Evolutionary conservation across 2,888 invertebrate genomes (phyloP).

Genomic region (Alentia gelatinosa): DNA sequence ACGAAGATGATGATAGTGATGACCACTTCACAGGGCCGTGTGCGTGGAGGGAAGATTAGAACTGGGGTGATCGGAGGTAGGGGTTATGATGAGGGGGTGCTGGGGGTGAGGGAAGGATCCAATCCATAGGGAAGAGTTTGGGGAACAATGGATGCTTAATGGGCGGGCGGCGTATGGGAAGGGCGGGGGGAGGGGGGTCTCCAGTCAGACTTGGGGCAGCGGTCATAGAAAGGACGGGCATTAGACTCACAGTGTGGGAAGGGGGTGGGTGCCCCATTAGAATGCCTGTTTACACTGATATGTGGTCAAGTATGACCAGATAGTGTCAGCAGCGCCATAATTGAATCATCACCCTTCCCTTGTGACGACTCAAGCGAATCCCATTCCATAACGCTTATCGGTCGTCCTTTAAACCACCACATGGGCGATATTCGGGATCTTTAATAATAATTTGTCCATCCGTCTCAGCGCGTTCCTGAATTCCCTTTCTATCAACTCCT

Average conservation of each 20-base stretch:
- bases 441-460: neutral
- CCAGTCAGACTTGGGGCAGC: neutral
- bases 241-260: neutral
- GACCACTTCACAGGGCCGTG: neutral
- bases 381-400: slow-evolving; percentile 2
- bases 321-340: neutral
- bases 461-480: neutral
- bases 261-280: neutral
- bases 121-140: too few relatives aligned
- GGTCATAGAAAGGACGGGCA: neutral
- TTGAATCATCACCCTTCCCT: slow-evolving; percentile 11
- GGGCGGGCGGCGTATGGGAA: neutral
- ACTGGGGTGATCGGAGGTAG: neutral
- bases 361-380: slow-evolving; percentile 27
- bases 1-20: neutral
- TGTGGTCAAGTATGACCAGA: slow-evolving; percentile 16
- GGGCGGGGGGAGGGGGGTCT: neutral
- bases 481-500: neutral
- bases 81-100: neutral
- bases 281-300: neutral
- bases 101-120: neutral
- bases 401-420: neutral
- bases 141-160: too few relatives aligned
- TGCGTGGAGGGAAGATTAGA: neutral
- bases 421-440: neutral